Evolutionary conservation across 2,797 vertebrate genomes (phyloP).

Genomic region (Columba guinea): DNA sequence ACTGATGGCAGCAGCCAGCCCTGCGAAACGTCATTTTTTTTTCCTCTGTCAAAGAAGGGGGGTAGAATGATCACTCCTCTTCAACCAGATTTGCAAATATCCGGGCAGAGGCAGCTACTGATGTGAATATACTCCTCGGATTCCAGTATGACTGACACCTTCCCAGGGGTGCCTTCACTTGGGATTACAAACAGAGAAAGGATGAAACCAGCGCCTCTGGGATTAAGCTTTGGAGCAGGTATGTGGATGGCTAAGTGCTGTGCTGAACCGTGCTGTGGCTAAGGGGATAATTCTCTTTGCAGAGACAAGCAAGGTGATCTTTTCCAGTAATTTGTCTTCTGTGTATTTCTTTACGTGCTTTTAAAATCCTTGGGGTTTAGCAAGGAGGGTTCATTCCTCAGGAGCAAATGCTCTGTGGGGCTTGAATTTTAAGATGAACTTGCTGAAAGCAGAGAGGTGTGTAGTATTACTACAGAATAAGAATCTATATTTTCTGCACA

Average conservation of each 20-base stretch:
- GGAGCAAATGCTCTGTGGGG: neutral
- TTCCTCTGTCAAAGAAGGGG: conserved; percentile 12
- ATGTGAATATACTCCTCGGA: neutral
- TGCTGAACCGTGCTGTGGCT: neutral
- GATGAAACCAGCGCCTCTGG: neutral
- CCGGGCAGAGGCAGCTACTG: neutral
- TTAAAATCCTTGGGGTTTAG: neutral
- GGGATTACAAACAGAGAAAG: neutral
- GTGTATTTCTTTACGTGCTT: neutral
- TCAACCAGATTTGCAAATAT: neutral
- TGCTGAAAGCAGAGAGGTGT: neutral
- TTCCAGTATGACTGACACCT: neutral
- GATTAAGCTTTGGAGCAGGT: conserved; percentile 67
- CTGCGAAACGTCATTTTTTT: conserved; percentile 46
- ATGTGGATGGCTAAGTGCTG: neutral
- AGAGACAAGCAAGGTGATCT: neutral
- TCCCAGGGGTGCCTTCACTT: neutral
- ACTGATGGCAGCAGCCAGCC: conserved; percentile 27
- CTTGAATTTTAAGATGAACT: neutral
- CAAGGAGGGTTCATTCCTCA: neutral
- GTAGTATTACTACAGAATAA: neutral
- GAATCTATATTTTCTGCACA: neutral
- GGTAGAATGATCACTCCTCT: neutral
- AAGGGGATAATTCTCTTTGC: neutral
- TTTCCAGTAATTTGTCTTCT: neutral